These are phyloP conservation scores for Todiramphus saurophagus DNA, from an alignment of 2,113 vertebrate genomes.

Conservation along the genomic window DNA sequence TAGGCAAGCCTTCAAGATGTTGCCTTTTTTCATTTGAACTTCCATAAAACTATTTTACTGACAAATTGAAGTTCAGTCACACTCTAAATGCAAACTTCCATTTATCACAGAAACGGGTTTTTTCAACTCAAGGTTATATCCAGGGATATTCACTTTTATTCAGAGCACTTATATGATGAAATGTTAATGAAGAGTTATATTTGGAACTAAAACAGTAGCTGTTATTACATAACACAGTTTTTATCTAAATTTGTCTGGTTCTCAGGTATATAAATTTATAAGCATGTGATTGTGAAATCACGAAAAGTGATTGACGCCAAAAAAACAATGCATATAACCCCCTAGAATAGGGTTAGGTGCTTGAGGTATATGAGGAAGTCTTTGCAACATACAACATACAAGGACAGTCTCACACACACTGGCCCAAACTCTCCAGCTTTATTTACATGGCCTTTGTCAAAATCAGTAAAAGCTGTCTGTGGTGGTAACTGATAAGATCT, in stretches of 20 bases:
- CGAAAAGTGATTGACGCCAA: background rate
- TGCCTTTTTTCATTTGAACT: background rate
- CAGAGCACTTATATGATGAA: background rate
- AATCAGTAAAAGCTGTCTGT: background rate
- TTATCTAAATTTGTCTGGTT: background rate
- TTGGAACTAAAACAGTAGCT: background rate
- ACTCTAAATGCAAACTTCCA: background rate
- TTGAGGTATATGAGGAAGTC: background rate
- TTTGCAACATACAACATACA: background rate
- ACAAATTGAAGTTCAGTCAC: background rate
- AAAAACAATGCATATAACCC: background rate
- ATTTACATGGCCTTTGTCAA: background rate
- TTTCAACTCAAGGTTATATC: background rate
- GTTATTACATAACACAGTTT: background rate
- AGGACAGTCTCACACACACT: background rate
- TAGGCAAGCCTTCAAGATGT: background rate
- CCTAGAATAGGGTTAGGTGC: background rate
- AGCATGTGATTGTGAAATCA: background rate
- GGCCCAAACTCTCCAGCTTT: background rate
- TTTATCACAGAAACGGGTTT: background rate
- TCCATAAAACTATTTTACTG: background rate
- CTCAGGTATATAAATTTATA: background rate
- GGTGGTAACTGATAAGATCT: background rate
- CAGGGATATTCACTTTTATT: background rate
- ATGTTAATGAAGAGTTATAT: background rate